A percentile compares a stretch with the other conserved stretches of the same genome.
Conservation (phyloP, 35 echinoderm and acorn worm genomes). For the Eucidaris tribuloides region DNA sequence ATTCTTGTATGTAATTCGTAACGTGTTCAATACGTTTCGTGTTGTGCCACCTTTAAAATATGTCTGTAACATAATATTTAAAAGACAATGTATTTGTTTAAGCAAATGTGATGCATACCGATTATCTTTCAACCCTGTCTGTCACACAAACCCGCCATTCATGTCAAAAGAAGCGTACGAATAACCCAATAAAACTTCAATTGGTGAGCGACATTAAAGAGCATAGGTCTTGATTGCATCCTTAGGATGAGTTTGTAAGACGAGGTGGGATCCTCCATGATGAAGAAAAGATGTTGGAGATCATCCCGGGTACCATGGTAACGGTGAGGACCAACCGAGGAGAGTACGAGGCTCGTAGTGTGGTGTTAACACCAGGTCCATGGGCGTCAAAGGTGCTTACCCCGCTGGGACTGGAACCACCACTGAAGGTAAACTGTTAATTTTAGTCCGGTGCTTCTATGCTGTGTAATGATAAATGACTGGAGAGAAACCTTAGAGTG, state of each 20-base stretch:
- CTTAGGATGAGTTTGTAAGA: conserved; percentile 50
- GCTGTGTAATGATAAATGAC: background rate
- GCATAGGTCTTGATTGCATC: background rate
- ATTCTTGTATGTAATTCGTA: no score
- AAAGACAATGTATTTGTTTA: background rate
- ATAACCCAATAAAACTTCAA: background rate
- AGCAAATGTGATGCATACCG: background rate
- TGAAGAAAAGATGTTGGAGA: conserved; percentile 63
- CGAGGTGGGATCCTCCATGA: conserved; percentile 72
- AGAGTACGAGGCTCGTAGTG: conserved; percentile 53
- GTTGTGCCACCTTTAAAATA: no score
- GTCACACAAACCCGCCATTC: background rate
- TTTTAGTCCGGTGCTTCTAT: background rate
- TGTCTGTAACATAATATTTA: no score
- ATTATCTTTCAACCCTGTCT: background rate
- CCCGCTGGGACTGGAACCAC: conserved; percentile 68
- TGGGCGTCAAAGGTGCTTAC: conserved; percentile 71
- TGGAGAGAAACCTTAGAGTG: no score
- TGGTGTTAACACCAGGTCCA: conserved; percentile 82
- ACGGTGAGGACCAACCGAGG: conserved; percentile 66
- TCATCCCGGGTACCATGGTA: conserved; percentile 70
- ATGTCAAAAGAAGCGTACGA: background rate
- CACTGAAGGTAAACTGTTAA: conserved; percentile 53
- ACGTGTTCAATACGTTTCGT: no score
- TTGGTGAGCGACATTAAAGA: background rate